Evolutionary conservation across 2,888 invertebrate genomes (phyloP).

Genomic region (Sarcophaga rosellei): DNA sequence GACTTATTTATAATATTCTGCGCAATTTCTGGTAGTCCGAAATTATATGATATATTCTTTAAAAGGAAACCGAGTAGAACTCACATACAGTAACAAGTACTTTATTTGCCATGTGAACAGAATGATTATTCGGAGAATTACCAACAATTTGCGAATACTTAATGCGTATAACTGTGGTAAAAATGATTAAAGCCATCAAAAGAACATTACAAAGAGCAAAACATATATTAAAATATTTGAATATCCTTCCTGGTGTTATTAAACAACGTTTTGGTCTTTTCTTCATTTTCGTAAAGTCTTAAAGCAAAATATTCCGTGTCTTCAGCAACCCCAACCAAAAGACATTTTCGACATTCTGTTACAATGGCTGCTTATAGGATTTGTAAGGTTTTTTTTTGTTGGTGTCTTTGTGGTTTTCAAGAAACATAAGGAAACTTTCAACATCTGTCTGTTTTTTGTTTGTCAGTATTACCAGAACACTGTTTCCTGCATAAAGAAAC

Average conservation of each 20-base stretch:
- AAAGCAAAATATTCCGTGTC: constrained; percentile 17
- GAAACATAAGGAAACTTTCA: constrained; percentile 21
- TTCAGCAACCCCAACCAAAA: constrained; percentile 16
- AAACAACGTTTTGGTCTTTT: neutral
- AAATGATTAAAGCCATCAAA: no score
- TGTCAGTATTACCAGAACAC: neutral
- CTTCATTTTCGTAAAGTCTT: neutral
- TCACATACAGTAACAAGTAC: no score
- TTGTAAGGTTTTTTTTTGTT: neutral
- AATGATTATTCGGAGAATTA: no score
- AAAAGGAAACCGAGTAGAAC: no score
- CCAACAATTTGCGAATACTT: no score
- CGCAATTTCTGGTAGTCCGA: no score
- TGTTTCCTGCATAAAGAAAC: neutral
- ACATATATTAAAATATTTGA: no score
- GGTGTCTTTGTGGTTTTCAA: neutral
- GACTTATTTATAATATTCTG: no score
- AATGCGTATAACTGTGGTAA: no score
- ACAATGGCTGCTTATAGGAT: constrained; percentile 14
- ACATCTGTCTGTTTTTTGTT: constrained; percentile 10
- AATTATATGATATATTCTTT: no score
- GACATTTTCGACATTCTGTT: neutral
- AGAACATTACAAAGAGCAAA: no score
- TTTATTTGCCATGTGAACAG: no score
- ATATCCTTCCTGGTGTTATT: neutral